Base-by-base conservation (phyloP, 2,888 invertebrate species). In the Deladenus siricidicola region DNA sequence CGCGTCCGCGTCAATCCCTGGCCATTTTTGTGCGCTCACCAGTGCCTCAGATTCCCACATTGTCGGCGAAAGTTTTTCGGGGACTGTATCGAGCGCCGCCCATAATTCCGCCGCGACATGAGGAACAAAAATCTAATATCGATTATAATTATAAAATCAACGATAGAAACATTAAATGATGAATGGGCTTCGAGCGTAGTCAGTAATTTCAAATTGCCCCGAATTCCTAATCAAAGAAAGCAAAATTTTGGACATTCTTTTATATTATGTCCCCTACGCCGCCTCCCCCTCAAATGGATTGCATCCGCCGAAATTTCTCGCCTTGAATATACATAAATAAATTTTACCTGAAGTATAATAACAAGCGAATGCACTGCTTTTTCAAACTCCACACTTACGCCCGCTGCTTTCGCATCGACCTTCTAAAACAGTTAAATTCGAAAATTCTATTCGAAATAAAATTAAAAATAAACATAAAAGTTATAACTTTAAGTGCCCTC, bases 271-370 rank as follows among this genome's bases (percentile, higher is more conserved):
- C n/a, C n/a, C n/a, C n/a, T n/a, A n/a, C n/a, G n/a, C n/a, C n/a
- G n/a, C n/a, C n/a, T n/a, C n/a, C n/a, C n/a, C n/a, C n/a, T n/a
- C n/a, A n/a, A n/a, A n/a, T n/a, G n/a, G n/a, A n/a, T n/a, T n/a
- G n/a, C n/a, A n/a, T n/a, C n/a, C n/a, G n/a, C n/a, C n/a, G n/a
- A n/a, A n/a, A n/a, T n/a, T n/a, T n/a, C n/a, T n/a, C n/a, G n/a
- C n/a, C n/a, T n/a, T n/a, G n/a, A n/a, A n/a, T n/a, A n/a, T n/a
- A n/a, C n/a, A n/a, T n/a, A n/a, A n/a, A n/a, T n/a, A n/a, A n/a
- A n/a, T n/a, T n/a, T 19, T 1, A 75, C 72, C 63, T 78, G 75
- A 6, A 73, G 58, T 76, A 77, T 77, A 21, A 73, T 58, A n/a
- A 78, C 63, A 10, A 77, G 58, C 10, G 77, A 70, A 34, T 71